A percentile compares a stretch with the other conserved stretches of the same genome.
Evolutionary conservation across 2,888 invertebrate species (phyloP).

Genomic region (Chaitophorus viminalis): DNA sequence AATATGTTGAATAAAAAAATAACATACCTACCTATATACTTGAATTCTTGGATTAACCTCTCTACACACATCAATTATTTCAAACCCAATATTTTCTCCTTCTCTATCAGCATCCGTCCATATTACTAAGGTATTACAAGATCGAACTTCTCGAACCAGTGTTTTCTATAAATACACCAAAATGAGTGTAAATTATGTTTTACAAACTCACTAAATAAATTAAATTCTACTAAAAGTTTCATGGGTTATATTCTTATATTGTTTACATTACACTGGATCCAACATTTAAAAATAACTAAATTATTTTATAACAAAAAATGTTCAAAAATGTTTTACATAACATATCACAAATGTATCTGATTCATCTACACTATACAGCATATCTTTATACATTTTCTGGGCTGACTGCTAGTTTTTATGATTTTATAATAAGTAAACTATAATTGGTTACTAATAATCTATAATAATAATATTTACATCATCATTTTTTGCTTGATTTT

Average conservation of each 20-base stretch:
- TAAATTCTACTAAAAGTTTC: neutral
- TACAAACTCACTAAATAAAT: neutral
- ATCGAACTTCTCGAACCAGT: conserved; percentile 75
- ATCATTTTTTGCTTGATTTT: no score
- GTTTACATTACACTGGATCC: no score
- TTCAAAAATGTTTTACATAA: neutral
- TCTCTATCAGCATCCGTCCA: conserved; percentile 99
- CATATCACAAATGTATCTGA: neutral
- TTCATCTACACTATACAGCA: no score
- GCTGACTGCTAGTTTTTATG: neutral
- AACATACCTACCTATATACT: conserved; percentile 70
- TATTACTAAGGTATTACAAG: conserved; percentile 83
- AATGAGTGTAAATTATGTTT: conserved; percentile 1
- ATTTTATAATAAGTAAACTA: neutral
- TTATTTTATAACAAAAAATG: no score
- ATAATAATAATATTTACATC: no score
- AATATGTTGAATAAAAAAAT: conserved; percentile 9
- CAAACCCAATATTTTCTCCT: conserved; percentile 98
- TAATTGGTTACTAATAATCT: neutral
- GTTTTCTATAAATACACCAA: conserved; percentile 70
- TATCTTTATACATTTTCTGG: neutral
- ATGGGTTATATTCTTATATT: neutral
- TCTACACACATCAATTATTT: conserved; percentile 91
- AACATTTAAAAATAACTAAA: neutral
- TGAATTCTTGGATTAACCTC: conserved; percentile 78